Conservation (phyloP, 2,797 vertebrate genomes). For the Sebastes umbrosus region DNA sequence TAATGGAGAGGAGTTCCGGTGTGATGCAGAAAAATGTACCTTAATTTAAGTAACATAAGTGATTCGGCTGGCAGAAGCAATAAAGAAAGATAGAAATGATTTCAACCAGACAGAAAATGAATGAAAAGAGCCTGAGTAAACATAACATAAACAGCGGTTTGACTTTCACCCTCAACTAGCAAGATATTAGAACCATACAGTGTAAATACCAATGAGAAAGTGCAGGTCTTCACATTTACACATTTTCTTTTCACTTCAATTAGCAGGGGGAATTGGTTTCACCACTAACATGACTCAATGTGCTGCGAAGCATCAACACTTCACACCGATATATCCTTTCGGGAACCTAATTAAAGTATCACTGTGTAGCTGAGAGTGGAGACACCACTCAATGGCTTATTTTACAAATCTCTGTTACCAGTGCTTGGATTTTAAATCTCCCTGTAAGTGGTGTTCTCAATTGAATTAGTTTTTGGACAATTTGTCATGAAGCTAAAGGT, state of each 20-base stretch:
- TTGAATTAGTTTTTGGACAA: conserved; percentile 10
- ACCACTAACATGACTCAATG: conserved; percentile 9
- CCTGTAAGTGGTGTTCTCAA: not conserved
- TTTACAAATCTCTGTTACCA: conserved; percentile 25
- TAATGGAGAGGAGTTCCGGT: not conserved
- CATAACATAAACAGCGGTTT: not conserved
- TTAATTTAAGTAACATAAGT: not conserved
- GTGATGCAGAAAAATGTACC: not conserved
- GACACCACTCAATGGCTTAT: conserved; percentile 12
- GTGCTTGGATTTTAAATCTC: conserved; percentile 13
- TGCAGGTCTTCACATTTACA: conserved; percentile 9
- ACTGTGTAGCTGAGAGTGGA: not conserved
- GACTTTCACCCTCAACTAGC: conserved; percentile 19
- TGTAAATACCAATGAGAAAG: conserved; percentile 21
- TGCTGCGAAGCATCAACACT: conserved; percentile 29
- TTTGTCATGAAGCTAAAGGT: conserved; percentile 22
- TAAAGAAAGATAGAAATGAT: not conserved
- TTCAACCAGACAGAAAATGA: not conserved
- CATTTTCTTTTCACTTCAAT: conserved; percentile 28
- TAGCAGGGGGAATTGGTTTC: conserved; percentile 34
- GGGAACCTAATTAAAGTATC: conserved; percentile 42
- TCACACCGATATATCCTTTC: conserved; percentile 23
- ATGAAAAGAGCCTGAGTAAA: not conserved
- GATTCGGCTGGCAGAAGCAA: not conserved
- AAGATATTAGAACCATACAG: not conserved